A percentile compares a stretch with the other conserved stretches of the same genome.
Conservation (phyloP, 2,888 invertebrate genomes). For the Liposcelis brunnea region DNA sequence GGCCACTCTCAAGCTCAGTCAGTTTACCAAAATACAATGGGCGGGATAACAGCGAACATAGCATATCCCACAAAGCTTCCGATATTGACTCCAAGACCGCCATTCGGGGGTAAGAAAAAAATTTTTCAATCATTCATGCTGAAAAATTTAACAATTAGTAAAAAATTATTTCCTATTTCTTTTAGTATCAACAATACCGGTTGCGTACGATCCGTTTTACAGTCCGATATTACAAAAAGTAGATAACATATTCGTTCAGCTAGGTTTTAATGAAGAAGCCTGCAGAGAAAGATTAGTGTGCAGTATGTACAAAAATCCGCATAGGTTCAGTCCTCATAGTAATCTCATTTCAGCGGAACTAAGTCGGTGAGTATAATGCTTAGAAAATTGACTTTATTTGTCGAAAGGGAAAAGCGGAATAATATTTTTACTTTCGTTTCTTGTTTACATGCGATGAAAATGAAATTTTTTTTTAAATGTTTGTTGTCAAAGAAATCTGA, state of each 20-base stretch:
- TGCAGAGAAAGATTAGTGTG: constrained; percentile 25
- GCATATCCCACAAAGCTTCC: too few species aligned
- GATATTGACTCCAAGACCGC: too few species aligned
- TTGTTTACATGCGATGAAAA: too few species aligned
- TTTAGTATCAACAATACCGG: constrained; percentile 10
- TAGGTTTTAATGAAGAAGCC: constrained; percentile 24
- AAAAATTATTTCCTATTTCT: neutral
- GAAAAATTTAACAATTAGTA: neutral
- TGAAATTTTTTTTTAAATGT: too few species aligned
- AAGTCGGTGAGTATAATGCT: constrained; percentile 22
- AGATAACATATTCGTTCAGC: constrained; percentile 24
- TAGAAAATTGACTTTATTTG: constrained; percentile 12
- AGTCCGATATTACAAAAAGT: constrained; percentile 24
- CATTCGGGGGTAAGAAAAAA: too few species aligned
- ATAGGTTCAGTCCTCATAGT: constrained; percentile 24
- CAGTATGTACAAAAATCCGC: constrained; percentile 25
- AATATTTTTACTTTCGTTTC: constrained; percentile 7
- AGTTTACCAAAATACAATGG: too few species aligned
- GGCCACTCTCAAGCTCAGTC: too few species aligned
- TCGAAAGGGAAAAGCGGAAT: constrained; percentile 14
- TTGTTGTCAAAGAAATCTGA: too few species aligned
- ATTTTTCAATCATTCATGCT: neutral
- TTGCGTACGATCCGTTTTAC: constrained; percentile 24
- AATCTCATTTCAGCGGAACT: constrained; percentile 25
- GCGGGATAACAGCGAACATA: too few species aligned